Base-by-base conservation (phyloP, 2,888 invertebrate species). In the Nymphalis urticae region DNA sequence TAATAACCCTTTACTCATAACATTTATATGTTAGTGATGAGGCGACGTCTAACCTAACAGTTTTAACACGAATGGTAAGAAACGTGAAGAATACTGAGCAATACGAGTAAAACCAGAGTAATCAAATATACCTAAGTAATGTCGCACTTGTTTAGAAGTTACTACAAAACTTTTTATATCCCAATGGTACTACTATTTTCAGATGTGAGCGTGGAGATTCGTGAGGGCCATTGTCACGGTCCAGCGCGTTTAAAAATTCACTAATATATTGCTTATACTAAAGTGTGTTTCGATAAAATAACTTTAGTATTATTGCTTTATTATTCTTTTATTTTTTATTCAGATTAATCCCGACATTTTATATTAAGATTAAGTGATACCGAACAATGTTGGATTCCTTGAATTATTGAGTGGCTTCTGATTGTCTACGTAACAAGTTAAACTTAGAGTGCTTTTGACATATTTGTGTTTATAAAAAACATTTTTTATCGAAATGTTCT, bases 171-270 rank as follows among this genome's bases (percentile, higher is more conserved):
- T 36, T 50, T 48, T 67, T 50, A 67, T 51, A n/a, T 59, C 17
- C 51, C 32, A 48, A 47, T 51, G 58, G 48, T 63, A 42, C 63
- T 59, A 48, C 27, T 27, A 13, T 53, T 17, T 56, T 58, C 48
- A 24, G 58, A 66, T 19, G 53, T 61, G 47, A 53, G 48, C 53
- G 61, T 66, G 59, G 47, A 58, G 42, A 50, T 68, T 53, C 51
- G 59, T 59, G 68, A 68, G 68, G 51, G 58, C 51, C 27, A 48
- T 59, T 63, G 59, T 47, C 63, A 58, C 63, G 63, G 59, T 53
- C 59, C 59, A 47, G 47, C 59, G 59, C 59, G 63, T 61, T 66
- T 53, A 63, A 61, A 59, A 63, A 66, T 66, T 70, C 70, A 68
- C 51, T 56, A 42, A 48, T 47, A 56, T 64, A 62, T 61, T 50